Evolutionary conservation across 2,113 vertebrate species (phyloP), one percentile per base, ranked within the genome.

Genomic region (Castor canadensis): DNA sequence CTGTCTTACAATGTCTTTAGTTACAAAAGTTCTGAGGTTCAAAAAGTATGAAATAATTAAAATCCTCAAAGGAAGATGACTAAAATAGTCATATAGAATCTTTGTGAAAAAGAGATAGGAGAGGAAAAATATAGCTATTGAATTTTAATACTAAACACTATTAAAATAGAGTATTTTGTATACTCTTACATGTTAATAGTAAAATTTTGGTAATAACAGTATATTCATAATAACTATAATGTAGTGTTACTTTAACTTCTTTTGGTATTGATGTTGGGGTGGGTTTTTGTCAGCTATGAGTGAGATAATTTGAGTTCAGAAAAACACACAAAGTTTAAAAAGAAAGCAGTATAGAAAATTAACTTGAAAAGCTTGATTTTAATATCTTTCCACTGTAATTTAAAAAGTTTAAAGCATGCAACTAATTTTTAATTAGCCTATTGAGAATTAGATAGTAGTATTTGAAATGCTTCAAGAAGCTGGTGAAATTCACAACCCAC

Each of bases 211-310:
- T 5, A 95, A 38, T 54, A 72, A 56, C 6, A 52, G 10, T 90
- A 60, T 80, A 71, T 40, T 43, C 77, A 49, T 64, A 93, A 56
- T 71, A 85, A 77, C 6, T 24, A 15, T 9, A 71, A 72, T 32
- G 52, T 90, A 88, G 83, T 93, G 26, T 58, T 73, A 94, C 16
- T 83, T 60, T 62, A 92, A 85, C 7, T 69, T 96, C 69, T 92
- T 30, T 38, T 60, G 16, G 5, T 88, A 64, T 60, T 90, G n/a
- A 85, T 35, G 9, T 6, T 38, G 17, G 60, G 3, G 5, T 56
- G 0, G 28, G 13, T 28, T 89, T 90, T 60, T 84, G 35, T 66
- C 54, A 43, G 6, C 8, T 80, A 28, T 69, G n/a, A 69, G 22
- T 47, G 38, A 95, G 16, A 81, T 92, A 92, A 85, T 30, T 54